Evolutionary conservation across 2,113 vertebrate species (phyloP), one percentile per base, ranked within the genome.

Genomic region (Gadus macrocephalus): DNA sequence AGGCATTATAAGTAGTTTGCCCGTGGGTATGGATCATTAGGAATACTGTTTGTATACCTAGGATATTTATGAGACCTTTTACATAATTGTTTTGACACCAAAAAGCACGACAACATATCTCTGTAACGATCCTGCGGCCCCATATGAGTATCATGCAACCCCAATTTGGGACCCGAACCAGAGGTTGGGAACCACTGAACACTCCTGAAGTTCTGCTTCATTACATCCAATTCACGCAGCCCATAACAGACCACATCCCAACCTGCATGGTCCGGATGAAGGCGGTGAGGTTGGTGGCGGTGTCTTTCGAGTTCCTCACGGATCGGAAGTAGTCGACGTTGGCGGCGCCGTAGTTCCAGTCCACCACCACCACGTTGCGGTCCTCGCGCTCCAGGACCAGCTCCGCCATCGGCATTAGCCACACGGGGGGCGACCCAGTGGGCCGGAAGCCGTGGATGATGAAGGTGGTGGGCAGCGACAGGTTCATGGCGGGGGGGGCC

Each of bases 291-390:
- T 79, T 93, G 3, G 77, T 64, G 17, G 93, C 95, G 5, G 92
- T 91, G 74, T 79, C 86, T 62, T 67, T 86, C 3, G 91, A 93
- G 81, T 96, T 98, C 38, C 83, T 81, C 66, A 94, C 93, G 2
- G 91, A 94, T 67, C 72, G 88, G 0, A 64, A 28, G 25, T 98
- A 99, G 80, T 93, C 87, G 9, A 96, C 0, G 67, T 91, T 98
- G 15, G 96, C 84, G n/a, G 97, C 97, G 53, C 96, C 97, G 0
- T 81, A 66, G 86, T 95, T 98, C 97, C 97, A 99, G 80, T 99
- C 96, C 55, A 98, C 95, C 19, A 95, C 73, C 64, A 99, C 88
- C 56, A 93, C 38, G 71, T 98, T 99, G 3, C 90, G 53, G 67
- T 98, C 93, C 0, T 81, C 77, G n/a, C 84, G 77, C 31, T 9